Evolutionary conservation across 2,888 invertebrate species (phyloP).

Genomic region (Scaptomyza parva): DNA sequence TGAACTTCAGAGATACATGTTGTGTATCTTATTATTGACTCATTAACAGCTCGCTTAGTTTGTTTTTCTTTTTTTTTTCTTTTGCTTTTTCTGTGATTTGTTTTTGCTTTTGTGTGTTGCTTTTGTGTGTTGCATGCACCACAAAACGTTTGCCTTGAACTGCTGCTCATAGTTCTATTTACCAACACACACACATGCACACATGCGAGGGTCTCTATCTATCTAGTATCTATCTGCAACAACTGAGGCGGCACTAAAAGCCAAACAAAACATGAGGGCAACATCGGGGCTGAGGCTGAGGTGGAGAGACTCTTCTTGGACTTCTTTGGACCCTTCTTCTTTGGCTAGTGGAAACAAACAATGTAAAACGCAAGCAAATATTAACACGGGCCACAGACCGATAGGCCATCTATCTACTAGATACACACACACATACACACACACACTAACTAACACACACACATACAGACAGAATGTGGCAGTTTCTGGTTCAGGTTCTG

Average conservation of each 20-base stretch:
- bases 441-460: conserved; percentile 11
- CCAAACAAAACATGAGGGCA: conserved; percentile 75
- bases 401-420: conserved; percentile 61
- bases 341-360: conserved; percentile 69
- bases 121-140: conserved; percentile 8
- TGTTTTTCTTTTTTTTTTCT: neutral
- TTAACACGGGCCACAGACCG: conserved; percentile 66
- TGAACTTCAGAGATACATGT: neutral
- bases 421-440: conserved; percentile 12
- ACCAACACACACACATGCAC: conserved; percentile 2
- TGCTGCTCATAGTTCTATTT: conserved; percentile 48
- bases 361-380: conserved; percentile 79
- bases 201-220: neutral
- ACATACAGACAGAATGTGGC: conserved; percentile 1
- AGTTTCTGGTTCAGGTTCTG: conserved; percentile 48
- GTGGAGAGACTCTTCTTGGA: neutral
- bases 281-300: neutral
- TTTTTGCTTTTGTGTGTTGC: neutral
- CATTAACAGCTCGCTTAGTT: conserved; percentile 40
- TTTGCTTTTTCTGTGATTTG: conserved; percentile 2
- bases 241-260: conserved; percentile 74
- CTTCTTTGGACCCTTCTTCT: neutral
- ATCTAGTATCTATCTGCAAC: conserved; percentile 26
- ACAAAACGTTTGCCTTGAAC: conserved; percentile 44
- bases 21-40: conserved; percentile 21